Percentiles rank a stretch among this genome's conserved stretches.
These are phyloP conservation scores for Nymphalis c-album DNA, from an alignment of 2,888 invertebrate genomes.

Conservation along the genomic window DNA sequence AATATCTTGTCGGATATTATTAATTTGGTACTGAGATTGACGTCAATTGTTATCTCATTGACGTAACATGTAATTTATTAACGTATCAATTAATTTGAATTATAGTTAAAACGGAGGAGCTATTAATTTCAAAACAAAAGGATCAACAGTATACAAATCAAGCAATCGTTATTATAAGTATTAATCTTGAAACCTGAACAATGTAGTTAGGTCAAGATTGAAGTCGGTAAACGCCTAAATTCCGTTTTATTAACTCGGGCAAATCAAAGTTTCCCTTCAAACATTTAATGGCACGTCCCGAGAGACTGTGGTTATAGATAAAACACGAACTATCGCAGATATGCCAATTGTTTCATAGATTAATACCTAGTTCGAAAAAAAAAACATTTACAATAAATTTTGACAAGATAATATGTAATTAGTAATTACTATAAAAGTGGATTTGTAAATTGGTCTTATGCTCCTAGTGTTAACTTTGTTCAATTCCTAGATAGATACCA, in stretches of 20 bases:
- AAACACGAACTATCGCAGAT: neutral
- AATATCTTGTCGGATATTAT: too few species aligned
- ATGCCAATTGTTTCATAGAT: neutral
- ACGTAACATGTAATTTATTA: neutral
- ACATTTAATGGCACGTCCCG: constrained; percentile 22
- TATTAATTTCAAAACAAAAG: constrained; percentile 28
- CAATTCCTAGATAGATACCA: too few species aligned
- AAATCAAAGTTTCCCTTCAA: constrained; percentile 28
- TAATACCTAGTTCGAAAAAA: neutral
- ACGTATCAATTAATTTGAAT: neutral
- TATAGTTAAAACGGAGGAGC: neutral
- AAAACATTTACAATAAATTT: neutral
- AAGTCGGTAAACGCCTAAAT: constrained; percentile 26
- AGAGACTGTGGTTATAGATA: constrained; percentile 19
- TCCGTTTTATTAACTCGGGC: constrained; percentile 31
- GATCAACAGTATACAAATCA: constrained; percentile 23
- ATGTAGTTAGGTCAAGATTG: constrained; percentile 19
- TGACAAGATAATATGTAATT: neutral
- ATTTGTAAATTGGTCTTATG: too few species aligned
- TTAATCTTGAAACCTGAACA: constrained; percentile 27
- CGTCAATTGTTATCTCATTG: neutral
- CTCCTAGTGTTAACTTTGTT: too few species aligned
- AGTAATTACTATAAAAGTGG: too few species aligned
- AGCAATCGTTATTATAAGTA: constrained; percentile 22
- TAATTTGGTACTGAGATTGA: too few species aligned